Evolutionary conservation across 1,140 invertebrate species (phyloP), one percentile per base, ranked within the genome.

Genomic region (Anastrepha ludens): DNA sequence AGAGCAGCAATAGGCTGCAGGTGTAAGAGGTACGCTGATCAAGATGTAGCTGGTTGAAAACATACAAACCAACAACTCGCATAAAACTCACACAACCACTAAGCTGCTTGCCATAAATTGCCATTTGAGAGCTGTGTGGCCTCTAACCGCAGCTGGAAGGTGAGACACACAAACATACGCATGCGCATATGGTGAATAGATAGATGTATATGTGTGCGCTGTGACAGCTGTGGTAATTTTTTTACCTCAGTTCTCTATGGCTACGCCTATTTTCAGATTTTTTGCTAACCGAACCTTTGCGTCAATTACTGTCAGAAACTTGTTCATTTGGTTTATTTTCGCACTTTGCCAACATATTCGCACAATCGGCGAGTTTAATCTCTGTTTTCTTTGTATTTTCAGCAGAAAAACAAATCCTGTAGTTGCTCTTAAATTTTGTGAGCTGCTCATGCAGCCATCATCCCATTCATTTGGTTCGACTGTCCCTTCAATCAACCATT

Each of bases 51-150:
- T 11, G 29, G 44, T 74, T 74, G 44, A 74, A 74, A 74, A 39
- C 67, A 47, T 6, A 74, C 41, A 47, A 74, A 41, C 11, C 41
- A 47, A 47, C 41, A 74, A 74, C 15, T 44, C 39, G 7, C 39
- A 74, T 74, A 74, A 74, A 74, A 74, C 39, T 39, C 20, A 67
- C 64, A 67, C 67, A 47, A 11, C 67, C 13, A 74, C 67, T 44
- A 29, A 74, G 41, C 67, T 74, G 67, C 41, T 74, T 47, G 67
- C 67, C 67, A 74, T 41, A 74, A 74, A 74, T 44, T 74, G 67
- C 44, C 67, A 47, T 74, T 74, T 74, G 67, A 47, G 44, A 7
- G 39, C 39, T 74, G 39, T 74, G 67, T 47, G 67, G 0, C 11
- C 13, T 5, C 39, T 39, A 67, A 67, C 65, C 65, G 65, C 65